Conservation (phyloP, 1,140 invertebrate genomes). For the Bombus balteatus region DNA sequence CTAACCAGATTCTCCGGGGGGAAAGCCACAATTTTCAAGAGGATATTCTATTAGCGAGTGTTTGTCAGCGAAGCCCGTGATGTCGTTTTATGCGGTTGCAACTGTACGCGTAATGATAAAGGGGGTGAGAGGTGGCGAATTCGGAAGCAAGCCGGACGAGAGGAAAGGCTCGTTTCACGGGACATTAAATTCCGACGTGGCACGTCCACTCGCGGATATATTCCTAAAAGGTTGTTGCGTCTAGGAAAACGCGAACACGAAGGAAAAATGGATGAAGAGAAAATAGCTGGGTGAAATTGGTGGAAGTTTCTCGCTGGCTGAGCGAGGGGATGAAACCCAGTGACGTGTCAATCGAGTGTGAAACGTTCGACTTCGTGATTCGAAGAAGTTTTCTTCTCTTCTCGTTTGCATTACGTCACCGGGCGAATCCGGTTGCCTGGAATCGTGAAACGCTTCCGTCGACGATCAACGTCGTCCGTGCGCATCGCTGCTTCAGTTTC, state of each 20-base stretch:
- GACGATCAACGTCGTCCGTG: background rate
- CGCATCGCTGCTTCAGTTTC: background rate
- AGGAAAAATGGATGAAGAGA: slow-evolving; percentile 2
- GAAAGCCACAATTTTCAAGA: background rate
- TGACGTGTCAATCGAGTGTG: slow-evolving; percentile 47
- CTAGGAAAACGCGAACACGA: background rate
- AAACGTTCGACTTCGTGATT: slow-evolving; percentile 32
- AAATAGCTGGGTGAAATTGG: slow-evolving; percentile 6
- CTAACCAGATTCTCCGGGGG: background rate
- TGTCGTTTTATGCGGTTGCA: background rate
- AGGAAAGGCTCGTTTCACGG: slow-evolving; percentile 52
- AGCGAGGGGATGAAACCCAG: slow-evolving; percentile 17
- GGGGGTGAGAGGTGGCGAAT: background rate
- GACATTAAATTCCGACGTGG: slow-evolving; percentile 49
- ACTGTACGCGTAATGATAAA: slow-evolving; percentile 23
- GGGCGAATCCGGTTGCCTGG: background rate
- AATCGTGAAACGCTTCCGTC: background rate
- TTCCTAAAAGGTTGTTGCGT: slow-evolving; percentile 45
- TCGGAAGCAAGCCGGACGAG: slow-evolving; percentile 17
- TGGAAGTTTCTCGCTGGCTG: background rate
- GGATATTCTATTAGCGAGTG: slow-evolving; percentile 22
- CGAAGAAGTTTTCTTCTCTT: slow-evolving; percentile 28
- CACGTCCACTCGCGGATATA: background rate
- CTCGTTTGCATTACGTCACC: slow-evolving; percentile 36
- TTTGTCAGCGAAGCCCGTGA: background rate